Conservation (phyloP, 2,113 vertebrate species). For the Montifringilla adamsi region DNA sequence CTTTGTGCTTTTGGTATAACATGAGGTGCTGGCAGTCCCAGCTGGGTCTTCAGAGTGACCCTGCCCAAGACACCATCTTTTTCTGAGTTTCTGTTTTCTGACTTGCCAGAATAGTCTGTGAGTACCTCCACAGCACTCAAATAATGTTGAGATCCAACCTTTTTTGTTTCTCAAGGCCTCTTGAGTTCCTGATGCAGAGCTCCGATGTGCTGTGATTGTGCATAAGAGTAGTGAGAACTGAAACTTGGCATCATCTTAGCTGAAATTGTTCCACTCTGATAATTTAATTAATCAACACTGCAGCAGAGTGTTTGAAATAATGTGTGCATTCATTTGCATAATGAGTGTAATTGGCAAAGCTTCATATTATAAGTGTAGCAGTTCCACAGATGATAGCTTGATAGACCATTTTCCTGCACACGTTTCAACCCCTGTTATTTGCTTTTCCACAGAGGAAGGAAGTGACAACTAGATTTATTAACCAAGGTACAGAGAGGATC, state of each 20-base stretch:
- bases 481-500: background rate
- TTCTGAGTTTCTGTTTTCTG: background rate
- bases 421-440: constrained; percentile 24
- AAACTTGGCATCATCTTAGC: constrained; percentile 47
- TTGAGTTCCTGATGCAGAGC: background rate
- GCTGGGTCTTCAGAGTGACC: background rate
- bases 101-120: background rate
- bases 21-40: background rate
- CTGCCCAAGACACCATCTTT: background rate
- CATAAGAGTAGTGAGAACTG: background rate
- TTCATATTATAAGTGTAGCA: constrained; percentile 16
- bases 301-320: constrained; percentile 64
- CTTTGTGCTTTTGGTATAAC: background rate
- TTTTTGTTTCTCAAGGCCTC: background rate
- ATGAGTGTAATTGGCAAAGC: constrained; percentile 59
- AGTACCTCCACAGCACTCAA: background rate
- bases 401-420: constrained; percentile 6
- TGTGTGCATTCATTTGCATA: constrained; percentile 62
- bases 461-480: constrained; percentile 31
- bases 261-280: constrained; percentile 62
- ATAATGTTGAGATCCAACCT: background rate
- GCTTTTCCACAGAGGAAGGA: background rate
- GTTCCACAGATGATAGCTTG: background rate
- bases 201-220: background rate
- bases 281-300: constrained; percentile 67